These are phyloP conservation scores for Pungitius pungitius DNA, from an alignment of 2,113 vertebrate genomes.

Conservation along the genomic window DNA sequence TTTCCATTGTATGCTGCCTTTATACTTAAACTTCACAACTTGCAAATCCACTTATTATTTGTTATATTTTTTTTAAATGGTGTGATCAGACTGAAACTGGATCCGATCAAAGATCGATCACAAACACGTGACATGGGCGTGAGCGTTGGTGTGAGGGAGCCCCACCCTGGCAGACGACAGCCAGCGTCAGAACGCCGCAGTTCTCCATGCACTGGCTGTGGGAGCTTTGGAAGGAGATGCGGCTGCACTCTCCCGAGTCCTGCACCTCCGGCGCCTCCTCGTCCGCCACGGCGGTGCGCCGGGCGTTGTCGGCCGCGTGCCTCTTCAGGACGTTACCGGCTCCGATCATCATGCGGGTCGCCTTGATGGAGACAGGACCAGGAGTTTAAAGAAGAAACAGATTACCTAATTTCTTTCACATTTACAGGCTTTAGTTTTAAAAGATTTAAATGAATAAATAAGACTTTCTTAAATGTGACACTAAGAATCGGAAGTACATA, in stretches of 20 bases:
- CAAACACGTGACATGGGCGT: neutral
- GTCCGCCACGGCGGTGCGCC: slow-evolving; percentile 54
- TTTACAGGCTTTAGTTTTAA: neutral
- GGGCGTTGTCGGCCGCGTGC: slow-evolving; percentile 87
- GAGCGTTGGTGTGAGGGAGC: neutral
- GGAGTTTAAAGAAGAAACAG: neutral
- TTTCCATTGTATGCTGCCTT: too few species aligned
- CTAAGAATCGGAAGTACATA: neutral
- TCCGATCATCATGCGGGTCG: slow-evolving; percentile 94
- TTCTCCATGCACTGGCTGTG: slow-evolving; percentile 97
- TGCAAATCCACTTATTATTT: too few species aligned
- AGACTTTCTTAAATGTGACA: neutral
- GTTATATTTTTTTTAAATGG: too few species aligned
- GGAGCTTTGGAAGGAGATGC: slow-evolving; percentile 89
- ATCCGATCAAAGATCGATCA: too few species aligned
- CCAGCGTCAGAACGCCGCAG: slow-evolving; percentile 87
- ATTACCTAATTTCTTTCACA: neutral
- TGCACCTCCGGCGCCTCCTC: slow-evolving; percentile 75
- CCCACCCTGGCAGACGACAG: slow-evolving; percentile 83
- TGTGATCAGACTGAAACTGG: too few species aligned
- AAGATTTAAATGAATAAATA: neutral
- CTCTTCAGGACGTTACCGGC: slow-evolving; percentile 93
- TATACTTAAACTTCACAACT: too few species aligned
- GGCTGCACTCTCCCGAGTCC: slow-evolving; percentile 82
- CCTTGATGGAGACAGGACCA: slow-evolving; percentile 69